A percentile compares a stretch with the other conserved stretches of the same genome.
Evolutionary conservation across 1,140 invertebrate genomes (phyloP).

Genomic region (Rhagoletis pomonella): DNA sequence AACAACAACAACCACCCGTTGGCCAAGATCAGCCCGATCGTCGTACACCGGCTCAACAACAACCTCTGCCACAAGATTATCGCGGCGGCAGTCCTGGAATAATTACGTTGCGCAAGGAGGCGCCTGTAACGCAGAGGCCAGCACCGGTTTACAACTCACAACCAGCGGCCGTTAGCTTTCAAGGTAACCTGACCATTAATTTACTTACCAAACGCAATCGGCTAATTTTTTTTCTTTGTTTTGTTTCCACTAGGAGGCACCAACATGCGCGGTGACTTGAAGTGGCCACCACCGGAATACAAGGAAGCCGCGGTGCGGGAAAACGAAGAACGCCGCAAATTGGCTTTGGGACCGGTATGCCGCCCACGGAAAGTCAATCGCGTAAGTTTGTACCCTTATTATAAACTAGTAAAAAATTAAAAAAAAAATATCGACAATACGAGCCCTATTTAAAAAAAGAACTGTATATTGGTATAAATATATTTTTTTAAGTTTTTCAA

Average conservation of each 20-base stretch:
- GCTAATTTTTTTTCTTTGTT: conserved; percentile 29
- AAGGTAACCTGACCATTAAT: conserved; percentile 74
- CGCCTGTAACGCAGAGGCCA: conserved; percentile 83
- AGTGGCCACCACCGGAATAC: conserved; percentile 87
- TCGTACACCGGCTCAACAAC: conserved; percentile 68
- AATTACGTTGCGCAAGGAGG: conserved; percentile 82
- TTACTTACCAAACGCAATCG: not conserved
- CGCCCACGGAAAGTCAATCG: conserved; percentile 79
- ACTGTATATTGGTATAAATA: too few relatives aligned
- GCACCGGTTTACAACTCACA: conserved; percentile 80
- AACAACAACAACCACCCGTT: not conserved
- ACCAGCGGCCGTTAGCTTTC: conserved; percentile 80
- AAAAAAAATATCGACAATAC: too few relatives aligned
- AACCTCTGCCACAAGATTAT: conserved; percentile 64
- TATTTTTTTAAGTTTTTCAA: too few relatives aligned
- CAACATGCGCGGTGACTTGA: conserved; percentile 87
- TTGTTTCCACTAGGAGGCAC: conserved; percentile 77
- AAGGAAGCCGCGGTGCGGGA: conserved; percentile 83
- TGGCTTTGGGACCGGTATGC: conserved; percentile 83
- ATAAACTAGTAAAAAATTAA: too few relatives aligned
- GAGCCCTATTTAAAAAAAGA: too few relatives aligned
- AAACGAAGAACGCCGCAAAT: conserved; percentile 80
- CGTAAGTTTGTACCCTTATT: conserved; percentile 59
- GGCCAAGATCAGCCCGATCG: conserved; percentile 59
- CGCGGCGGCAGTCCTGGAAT: conserved; percentile 74